A percentile compares a stretch with the other conserved stretches of the same genome.
Conservation (phyloP, 1,140 invertebrate genomes). For the Apis mellifera region Amel_HAv3.1 CM009931.2:23715501-23716000, state of each 20-base stretch:
- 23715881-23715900: no score
- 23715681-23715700: neutral
- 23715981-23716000: no score
- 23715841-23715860: neutral
- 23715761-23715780: neutral
- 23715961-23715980: no score
- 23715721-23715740: conserved; percentile 32
- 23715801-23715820: neutral
- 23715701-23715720: neutral
- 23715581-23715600: neutral
- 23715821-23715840: neutral
- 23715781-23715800: conserved; percentile 15
- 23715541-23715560: no score
- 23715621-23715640: conserved; percentile 49
- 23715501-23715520: no score
- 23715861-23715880: no score
- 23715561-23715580: no score
- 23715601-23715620: neutral
- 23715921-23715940: no score
- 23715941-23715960: no score
- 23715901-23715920: no score
- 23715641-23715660: conserved; percentile 49
- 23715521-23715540: no score
- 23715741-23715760: conserved; percentile 15
- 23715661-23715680: neutral